Base-by-base conservation (phyloP, 2,113 vertebrate genomes). In the Odocoileus virginianus region DNA sequence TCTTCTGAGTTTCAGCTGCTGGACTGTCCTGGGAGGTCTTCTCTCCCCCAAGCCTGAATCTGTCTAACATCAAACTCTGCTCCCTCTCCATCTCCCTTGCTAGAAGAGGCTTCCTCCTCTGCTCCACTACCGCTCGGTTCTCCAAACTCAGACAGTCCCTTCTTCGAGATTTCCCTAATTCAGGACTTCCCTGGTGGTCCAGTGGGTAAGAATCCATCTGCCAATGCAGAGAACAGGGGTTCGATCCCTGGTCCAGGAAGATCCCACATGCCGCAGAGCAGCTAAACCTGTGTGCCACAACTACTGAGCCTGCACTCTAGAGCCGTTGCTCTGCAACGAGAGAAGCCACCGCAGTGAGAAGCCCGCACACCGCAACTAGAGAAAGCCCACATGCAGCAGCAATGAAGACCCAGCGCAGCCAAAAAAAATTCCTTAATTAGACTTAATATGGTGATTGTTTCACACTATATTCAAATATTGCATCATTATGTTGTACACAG, bases 251-350 rank as follows among this genome's bases (percentile, higher is more conserved):
- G 40, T 76, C 71, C 71, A 14, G 71, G 40, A 76, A 43, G 40
- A 43, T 76, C 71, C 23, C 71, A 27, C 40, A 27, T 76, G 71
- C 21, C 40, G 14, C 71, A 43, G 40, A 40, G 12, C n/a, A 76
- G 2, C 71, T 76, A 76, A 76, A 43, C 23, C 40, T 76, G 40
- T 76, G 12, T 1, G 0, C 40, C 40, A 76, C 23, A 27, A 2
- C 12, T 76, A 76, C 71, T 40, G 67, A 71, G n/a, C 10, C 67
- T 71, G 67, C 10, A 19, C n/a, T 19, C n/a, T 36, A 76, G 40
- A 76, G 40, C 12, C 1, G 25, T 13, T 27, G 71, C 12, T 43
- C 71, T 0, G 0, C 71, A 74, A 40, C 0, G 0, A 76, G 12
- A 43, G 23, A 76, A 43, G 71, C 23, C 71, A 76, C 19, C 19